A percentile compares a stretch with the other conserved stretches of the same genome.
These are phyloP conservation scores for Gymnothorax javanicus DNA, from an alignment of 2,797 vertebrate genomes.

Conservation along the genomic window DNA sequence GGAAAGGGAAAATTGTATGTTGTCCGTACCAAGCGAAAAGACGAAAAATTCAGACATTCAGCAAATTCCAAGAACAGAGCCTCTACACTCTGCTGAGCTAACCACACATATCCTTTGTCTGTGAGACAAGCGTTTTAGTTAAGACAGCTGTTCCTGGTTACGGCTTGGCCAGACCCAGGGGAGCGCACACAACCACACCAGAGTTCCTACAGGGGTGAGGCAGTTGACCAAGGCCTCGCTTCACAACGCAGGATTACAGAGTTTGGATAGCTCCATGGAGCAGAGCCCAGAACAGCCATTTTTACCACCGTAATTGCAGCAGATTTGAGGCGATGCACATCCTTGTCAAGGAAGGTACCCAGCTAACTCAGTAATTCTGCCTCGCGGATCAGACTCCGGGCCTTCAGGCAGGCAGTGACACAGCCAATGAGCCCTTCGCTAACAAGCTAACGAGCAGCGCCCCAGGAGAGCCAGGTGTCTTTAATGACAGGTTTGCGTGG, in stretches of 20 bases:
- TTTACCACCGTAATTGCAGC: no score
- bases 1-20: background rate
- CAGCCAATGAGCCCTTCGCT: background rate
- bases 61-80: background rate
- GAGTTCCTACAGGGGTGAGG: background rate
- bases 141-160: conserved; percentile 15
- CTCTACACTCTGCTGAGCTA: background rate
- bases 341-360: background rate
- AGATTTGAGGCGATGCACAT: no score
- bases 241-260: no score
- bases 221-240: background rate
- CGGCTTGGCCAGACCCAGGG: background rate
- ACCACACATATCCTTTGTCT: background rate
- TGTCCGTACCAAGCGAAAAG: background rate
- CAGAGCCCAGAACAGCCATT: no score
- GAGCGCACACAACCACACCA: background rate
- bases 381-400: background rate
- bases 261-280: no score
- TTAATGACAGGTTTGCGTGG: background rate
- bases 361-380: background rate
- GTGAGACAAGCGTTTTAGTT: background rate
- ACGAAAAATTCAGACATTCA: background rate
- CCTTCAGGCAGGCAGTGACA: background rate
- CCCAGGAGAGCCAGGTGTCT: background rate
- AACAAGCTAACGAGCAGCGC: background rate